Evolutionary conservation across 1,140 invertebrate species (phyloP).

Genomic region (Drosophila orena): DNA sequence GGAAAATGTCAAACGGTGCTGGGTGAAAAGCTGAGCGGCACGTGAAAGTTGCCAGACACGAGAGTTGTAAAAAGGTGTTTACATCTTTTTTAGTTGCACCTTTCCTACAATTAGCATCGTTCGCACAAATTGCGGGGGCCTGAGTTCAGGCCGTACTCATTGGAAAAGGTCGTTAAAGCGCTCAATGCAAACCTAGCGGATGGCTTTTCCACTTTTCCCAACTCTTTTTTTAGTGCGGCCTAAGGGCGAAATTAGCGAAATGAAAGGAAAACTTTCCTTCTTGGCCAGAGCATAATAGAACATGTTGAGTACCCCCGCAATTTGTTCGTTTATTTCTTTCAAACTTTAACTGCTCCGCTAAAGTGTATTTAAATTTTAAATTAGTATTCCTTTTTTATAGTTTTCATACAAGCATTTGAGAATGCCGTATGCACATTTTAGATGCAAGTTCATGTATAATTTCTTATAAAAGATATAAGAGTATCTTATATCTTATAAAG

Average conservation of each 20-base stretch:
- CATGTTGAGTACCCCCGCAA: no score
- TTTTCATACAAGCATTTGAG: no score
- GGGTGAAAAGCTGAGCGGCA: conserved; percentile 55
- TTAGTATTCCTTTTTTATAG: no score
- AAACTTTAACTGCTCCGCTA: no score
- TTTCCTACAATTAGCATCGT: conserved; percentile 51
- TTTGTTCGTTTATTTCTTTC: no score
- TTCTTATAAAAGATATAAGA: no score
- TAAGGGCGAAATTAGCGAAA: no score
- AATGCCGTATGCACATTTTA: no score
- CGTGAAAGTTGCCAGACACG: conserved; percentile 66
- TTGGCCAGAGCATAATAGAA: no score
- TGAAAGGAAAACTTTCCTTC: neutral
- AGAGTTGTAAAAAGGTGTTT: conserved; percentile 53
- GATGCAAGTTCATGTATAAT: no score
- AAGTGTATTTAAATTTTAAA: neutral
- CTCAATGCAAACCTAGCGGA: conserved; percentile 11
- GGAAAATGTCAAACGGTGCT: conserved; percentile 68
- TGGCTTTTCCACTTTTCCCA: conserved; percentile 4
- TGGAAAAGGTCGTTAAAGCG: conserved; percentile 16
- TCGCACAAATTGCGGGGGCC: conserved; percentile 21
- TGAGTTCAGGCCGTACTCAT: neutral
- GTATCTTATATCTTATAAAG: no score
- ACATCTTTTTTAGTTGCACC: conserved; percentile 45
- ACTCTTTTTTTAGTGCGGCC: neutral